Evolutionary conservation across 2,888 invertebrate species (phyloP).

Genomic region (Apoda limacodes): DNA sequence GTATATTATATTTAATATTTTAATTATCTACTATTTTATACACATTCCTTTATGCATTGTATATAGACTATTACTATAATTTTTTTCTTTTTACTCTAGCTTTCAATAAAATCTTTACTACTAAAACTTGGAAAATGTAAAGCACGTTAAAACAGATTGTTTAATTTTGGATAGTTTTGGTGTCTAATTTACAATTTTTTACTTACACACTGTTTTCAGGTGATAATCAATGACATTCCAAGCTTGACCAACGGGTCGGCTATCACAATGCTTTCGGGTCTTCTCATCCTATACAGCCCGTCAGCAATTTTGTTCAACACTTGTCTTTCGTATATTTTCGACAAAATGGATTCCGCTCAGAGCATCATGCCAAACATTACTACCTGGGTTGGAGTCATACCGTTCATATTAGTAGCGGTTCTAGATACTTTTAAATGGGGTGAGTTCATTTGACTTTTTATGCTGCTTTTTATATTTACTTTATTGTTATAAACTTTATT

Average conservation of each 20-base stretch:
- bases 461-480: no score
- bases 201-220: no score
- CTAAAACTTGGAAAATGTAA: no score
- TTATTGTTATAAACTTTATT: no score
- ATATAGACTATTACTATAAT: neutral
- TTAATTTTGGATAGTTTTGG: no score
- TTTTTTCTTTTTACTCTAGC: no score
- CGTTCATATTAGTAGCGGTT: conserved; percentile 78
- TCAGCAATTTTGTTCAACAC: conserved; percentile 82
- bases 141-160: no score
- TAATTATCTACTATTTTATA: conserved; percentile 2
- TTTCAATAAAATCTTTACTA: no score
- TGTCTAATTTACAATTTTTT: no score
- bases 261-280: conserved; percentile 73
- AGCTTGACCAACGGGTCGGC: conserved; percentile 78
- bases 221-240: conserved; percentile 77
- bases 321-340: conserved; percentile 82
- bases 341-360: conserved; percentile 85
- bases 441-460: conserved; percentile 49
- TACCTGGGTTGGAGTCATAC: conserved; percentile 80
- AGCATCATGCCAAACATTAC: conserved; percentile 82
- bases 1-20: conserved; percentile 1
- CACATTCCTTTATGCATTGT: neutral
- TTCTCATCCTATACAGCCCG: conserved; percentile 79
- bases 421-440: conserved; percentile 79